Evolutionary conservation across 2,888 invertebrate species (phyloP).

Genomic region (Lasioglossum oenotherae): DNA sequence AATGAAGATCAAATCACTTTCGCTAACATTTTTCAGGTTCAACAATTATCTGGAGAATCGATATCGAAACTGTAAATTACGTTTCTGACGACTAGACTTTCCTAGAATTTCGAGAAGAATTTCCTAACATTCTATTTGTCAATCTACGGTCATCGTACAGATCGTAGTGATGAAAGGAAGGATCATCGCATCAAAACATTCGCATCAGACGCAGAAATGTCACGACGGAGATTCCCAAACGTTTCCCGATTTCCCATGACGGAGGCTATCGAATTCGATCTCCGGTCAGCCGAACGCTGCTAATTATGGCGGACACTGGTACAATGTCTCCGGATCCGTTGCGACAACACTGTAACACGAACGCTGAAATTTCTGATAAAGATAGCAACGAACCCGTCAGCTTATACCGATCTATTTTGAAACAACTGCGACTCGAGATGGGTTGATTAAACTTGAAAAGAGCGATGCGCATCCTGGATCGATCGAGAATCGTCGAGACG

Average conservation of each 20-base stretch:
- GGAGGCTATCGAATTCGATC: constrained; percentile 26
- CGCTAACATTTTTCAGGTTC: not conserved
- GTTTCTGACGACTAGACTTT: not conserved
- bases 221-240: not conserved
- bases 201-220: not conserved
- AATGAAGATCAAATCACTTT: not conserved
- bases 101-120: too few species aligned
- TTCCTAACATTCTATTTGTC: too few species aligned
- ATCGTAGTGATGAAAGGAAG: not conserved
- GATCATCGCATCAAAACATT: not conserved
- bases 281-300: constrained; percentile 13
- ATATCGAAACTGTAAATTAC: constrained; percentile 15
- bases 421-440: not conserved
- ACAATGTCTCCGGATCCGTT: not conserved
- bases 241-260: constrained; percentile 13
- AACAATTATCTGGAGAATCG: not conserved
- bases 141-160: too few species aligned
- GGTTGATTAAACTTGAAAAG: not conserved
- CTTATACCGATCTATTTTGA: not conserved
- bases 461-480: not conserved
- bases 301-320: constrained; percentile 15
- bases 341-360: not conserved
- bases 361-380: not conserved
- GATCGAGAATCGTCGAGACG: not conserved
- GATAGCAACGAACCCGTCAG: not conserved